A percentile compares a stretch with the other conserved stretches of the same genome.
phyloP scores from a whole-genome alignment of 2,797 vertebrate species.

The Myripristis murdjan region DNA sequence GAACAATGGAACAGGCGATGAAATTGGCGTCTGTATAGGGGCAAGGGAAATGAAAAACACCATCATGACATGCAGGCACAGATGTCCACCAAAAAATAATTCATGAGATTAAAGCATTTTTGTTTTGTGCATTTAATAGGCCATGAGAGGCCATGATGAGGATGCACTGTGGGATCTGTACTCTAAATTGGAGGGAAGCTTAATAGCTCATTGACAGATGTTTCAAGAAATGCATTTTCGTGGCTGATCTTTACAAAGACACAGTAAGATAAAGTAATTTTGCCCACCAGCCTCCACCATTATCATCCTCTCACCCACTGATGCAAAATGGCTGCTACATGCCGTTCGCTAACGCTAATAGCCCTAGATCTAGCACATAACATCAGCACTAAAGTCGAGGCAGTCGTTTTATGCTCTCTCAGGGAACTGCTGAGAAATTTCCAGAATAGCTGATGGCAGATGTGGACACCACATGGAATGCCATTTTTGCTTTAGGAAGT shows the following conservation, averaged over 20 bases:
- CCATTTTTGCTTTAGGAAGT: neutral
- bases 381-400: conserved; percentile 21
- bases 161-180: conserved; percentile 33
- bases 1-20: conserved; percentile 18
- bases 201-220: conserved; percentile 35
- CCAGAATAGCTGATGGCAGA: conserved; percentile 7
- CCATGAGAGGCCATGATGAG: conserved; percentile 18
- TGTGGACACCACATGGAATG: conserved; percentile 19
- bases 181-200: conserved; percentile 29
- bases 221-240: conserved; percentile 37
- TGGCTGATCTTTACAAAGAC: conserved; percentile 20
- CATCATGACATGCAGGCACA: neutral
- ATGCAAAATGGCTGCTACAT: conserved; percentile 40
- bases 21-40: conserved; percentile 6
- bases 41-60: conserved; percentile 5
- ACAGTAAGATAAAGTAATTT: conserved; percentile 24
- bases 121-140: conserved; percentile 32
- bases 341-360: conserved; percentile 22
- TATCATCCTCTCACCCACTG: conserved; percentile 21
- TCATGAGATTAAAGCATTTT: conserved; percentile 16
- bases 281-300: conserved; percentile 22
- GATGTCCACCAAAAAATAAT: conserved; percentile 11
- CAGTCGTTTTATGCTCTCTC: conserved; percentile 36
- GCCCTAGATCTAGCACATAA: conserved; percentile 6
- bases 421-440: conserved; percentile 25